Evolutionary conservation across 2,888 invertebrate species (phyloP).

Genomic region (Stenodema calcarata): DNA sequence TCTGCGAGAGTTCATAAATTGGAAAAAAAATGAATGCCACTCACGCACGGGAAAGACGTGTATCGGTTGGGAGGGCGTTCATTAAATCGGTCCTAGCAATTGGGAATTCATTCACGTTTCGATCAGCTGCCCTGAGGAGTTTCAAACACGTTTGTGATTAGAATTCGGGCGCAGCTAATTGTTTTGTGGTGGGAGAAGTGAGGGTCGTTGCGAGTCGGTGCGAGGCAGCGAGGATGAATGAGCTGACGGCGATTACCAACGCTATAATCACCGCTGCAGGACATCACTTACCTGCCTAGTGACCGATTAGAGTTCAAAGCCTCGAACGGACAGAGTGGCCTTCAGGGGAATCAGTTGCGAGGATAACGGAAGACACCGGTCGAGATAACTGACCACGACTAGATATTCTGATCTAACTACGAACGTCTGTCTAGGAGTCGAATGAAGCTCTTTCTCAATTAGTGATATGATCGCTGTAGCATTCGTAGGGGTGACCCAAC

Average conservation of each 20-base stretch:
- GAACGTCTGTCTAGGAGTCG: no score
- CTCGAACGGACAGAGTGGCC: no score
- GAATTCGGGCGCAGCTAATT: neutral
- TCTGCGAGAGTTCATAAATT: neutral
- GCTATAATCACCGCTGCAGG: neutral
- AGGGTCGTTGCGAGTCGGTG: neutral
- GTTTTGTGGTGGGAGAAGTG: neutral
- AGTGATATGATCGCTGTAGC: no score
- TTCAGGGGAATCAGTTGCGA: no score
- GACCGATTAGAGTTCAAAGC: no score
- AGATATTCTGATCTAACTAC: no score
- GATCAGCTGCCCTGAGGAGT: constrained; percentile 30
- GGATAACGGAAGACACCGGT: no score
- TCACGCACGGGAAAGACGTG: constrained; percentile 22
- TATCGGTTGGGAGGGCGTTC: neutral
- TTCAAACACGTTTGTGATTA: constrained; percentile 17
- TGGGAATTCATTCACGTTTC: constrained; percentile 9
- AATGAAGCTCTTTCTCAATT: no score
- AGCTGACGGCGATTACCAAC: neutral
- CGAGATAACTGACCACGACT: no score
- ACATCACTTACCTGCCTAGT: neutral
- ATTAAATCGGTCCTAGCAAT: neutral
- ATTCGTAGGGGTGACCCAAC: no score
- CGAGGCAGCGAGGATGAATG: neutral
- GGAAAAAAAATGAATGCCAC: constrained; percentile 10